phyloP scores from a whole-genome alignment of 2,888 invertebrate species.

The Rhagophthalmus giganteus region DNA sequence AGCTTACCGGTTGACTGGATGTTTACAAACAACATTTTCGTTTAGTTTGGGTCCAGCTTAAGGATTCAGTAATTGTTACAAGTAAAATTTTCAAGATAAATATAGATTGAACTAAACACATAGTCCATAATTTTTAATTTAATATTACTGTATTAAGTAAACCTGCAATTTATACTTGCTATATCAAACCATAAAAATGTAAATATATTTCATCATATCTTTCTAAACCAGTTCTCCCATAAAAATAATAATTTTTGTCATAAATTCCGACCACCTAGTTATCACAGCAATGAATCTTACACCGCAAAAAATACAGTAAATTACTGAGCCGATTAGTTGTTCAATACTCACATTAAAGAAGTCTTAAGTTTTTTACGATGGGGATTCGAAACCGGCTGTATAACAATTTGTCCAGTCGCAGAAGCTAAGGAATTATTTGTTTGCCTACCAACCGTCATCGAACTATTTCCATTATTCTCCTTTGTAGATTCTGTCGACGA shows the following conservation, averaged over 20 bases:
- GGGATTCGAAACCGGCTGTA: slow-evolving; percentile 58
- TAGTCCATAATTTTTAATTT: too few relatives aligned
- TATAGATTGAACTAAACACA: too few relatives aligned
- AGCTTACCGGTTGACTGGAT: too few relatives aligned
- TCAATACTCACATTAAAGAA: slow-evolving; percentile 66
- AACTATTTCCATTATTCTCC: slow-evolving; percentile 1
- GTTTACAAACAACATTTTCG: too few relatives aligned
- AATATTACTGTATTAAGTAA: too few relatives aligned
- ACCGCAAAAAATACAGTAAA: neutral
- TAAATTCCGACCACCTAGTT: neutral
- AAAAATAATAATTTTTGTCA: neutral
- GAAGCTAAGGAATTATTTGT: slow-evolving; percentile 86
- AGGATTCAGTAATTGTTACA: too few relatives aligned
- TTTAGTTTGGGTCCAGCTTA: too few relatives aligned
- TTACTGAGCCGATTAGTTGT: neutral
- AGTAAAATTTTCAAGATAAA: too few relatives aligned
- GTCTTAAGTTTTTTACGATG: slow-evolving; percentile 64
- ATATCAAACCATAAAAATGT: too few relatives aligned
- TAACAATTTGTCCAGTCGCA: slow-evolving; percentile 81
- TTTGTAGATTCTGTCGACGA: slow-evolving; percentile 7
- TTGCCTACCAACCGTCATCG: slow-evolving; percentile 67
- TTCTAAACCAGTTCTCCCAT: too few relatives aligned
- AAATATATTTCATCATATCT: too few relatives aligned
- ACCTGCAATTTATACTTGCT: too few relatives aligned
- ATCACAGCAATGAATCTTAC: neutral